A percentile compares a stretch with the other conserved stretches of the same genome.
Conservation (phyloP, 2,797 vertebrate genomes). For the Mormyrus proboscirostris region DNA sequence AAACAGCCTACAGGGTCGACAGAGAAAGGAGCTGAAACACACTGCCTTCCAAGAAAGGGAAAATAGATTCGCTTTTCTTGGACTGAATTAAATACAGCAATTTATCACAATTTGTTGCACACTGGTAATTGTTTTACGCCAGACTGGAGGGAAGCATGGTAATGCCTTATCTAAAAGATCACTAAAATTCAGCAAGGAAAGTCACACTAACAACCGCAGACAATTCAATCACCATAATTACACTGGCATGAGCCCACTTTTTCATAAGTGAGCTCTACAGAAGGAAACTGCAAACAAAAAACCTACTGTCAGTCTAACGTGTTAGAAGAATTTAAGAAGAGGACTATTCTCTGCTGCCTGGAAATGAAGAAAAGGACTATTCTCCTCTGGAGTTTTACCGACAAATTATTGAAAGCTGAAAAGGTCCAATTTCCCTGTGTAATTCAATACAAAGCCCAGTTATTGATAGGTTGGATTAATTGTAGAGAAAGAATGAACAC, state of each 20-base stretch:
- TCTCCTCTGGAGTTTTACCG: neutral
- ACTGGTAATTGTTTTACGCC: neutral
- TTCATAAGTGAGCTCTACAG: neutral
- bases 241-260: neutral
- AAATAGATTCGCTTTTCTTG: conserved; percentile 10
- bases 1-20: neutral
- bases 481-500: neutral
- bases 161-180: conserved; percentile 10
- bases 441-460: neutral
- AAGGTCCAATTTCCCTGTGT: neutral
- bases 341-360: neutral
- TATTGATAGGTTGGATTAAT: neutral
- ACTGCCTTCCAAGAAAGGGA: neutral
- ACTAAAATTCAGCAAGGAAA: neutral
- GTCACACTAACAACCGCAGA: conserved; percentile 1
- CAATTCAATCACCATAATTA: neutral
- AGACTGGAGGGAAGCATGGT: neutral
- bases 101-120: conserved; percentile 6
- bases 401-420: neutral
- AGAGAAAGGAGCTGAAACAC: neutral
- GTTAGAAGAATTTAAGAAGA: neutral
- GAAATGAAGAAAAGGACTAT: neutral
- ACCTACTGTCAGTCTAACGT: neutral
- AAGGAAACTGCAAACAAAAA: neutral
- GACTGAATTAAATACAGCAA: neutral